A percentile compares a stretch with the other conserved stretches of the same genome.
phyloP scores from a whole-genome alignment of 1,140 invertebrate genomes.

The Papilio polytes region DNA sequence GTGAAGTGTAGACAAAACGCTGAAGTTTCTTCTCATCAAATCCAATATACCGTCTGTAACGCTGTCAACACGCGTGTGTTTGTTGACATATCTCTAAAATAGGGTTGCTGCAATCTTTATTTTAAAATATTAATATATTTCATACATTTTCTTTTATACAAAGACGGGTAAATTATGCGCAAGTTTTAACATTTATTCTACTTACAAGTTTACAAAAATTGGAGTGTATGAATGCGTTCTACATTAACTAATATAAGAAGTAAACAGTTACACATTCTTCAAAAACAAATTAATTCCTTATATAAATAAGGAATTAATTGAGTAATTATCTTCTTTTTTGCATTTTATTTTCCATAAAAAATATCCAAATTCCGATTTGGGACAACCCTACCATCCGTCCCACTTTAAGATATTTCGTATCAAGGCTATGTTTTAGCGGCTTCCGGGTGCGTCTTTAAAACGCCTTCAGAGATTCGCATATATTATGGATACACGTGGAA shows the following conservation, averaged over 20 bases:
- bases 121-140: background rate
- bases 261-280: too few species aligned
- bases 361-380: background rate
- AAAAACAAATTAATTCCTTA: too few species aligned
- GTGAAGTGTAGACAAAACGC: slow-evolving; percentile 35
- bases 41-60: slow-evolving; percentile 51
- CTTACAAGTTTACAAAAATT: too few species aligned
- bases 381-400: slow-evolving; percentile 14
- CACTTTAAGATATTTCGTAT: slow-evolving; percentile 16
- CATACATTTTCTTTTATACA: too few species aligned
- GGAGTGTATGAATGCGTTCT: too few species aligned
- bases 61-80: slow-evolving; percentile 50
- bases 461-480: slow-evolving; percentile 22
- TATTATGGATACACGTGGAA: slow-evolving; percentile 33
- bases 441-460: slow-evolving; percentile 24
- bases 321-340: too few species aligned
- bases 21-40: slow-evolving; percentile 44
- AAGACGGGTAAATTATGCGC: too few species aligned
- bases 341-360: background rate
- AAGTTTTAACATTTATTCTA: too few species aligned
- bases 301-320: too few species aligned
- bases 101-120: slow-evolving; percentile 24
- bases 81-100: slow-evolving; percentile 46
- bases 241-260: too few species aligned
- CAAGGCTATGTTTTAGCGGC: slow-evolving; percentile 31